Percentiles rank a stretch among this genome's conserved stretches.
These are phyloP conservation scores for Mimachlamys varia DNA, from an alignment of 2,888 invertebrate species.

Conservation along the genomic window DNA sequence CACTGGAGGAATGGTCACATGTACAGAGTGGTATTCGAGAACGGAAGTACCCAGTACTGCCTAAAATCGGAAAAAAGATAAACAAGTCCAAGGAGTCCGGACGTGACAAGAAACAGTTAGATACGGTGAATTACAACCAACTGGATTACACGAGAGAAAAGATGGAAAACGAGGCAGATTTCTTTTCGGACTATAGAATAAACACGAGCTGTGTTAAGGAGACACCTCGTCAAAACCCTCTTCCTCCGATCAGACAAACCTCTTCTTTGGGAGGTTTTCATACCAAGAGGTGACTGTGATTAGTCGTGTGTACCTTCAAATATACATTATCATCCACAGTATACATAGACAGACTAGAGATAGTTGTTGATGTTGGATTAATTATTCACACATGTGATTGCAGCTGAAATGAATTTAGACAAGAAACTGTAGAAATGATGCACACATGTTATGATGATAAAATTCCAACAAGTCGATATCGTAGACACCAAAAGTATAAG, in stretches of 20 bases:
- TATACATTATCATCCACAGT: not conserved
- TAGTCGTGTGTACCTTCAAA: not conserved
- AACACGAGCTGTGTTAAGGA: conserved; percentile 61
- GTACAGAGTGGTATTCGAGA: conserved; percentile 53
- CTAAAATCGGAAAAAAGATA: conserved; percentile 60
- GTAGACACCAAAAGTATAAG: no score
- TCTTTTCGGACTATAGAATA: conserved; percentile 67
- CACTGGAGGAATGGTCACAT: conserved; percentile 58
- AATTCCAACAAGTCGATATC: no score
- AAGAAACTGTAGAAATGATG: no score
- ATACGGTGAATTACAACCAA: conserved; percentile 61
- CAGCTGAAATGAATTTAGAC: no score
- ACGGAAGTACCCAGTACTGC: conserved; percentile 69
- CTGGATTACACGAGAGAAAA: conserved; percentile 67
- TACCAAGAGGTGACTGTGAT: not conserved
- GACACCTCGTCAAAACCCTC: conserved; percentile 62
- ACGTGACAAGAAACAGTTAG: not conserved
- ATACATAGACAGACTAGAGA: not conserved
- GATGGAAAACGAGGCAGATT: conserved; percentile 68
- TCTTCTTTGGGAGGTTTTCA: conserved; percentile 23
- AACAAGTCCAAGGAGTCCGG: not conserved
- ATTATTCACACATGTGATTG: no score
- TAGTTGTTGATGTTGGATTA: no score
- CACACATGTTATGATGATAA: no score
- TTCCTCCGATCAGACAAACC: conserved; percentile 61